phyloP scores from a whole-genome alignment of 2,797 vertebrate species.

The Oceanodroma leucorhoa region DNA sequence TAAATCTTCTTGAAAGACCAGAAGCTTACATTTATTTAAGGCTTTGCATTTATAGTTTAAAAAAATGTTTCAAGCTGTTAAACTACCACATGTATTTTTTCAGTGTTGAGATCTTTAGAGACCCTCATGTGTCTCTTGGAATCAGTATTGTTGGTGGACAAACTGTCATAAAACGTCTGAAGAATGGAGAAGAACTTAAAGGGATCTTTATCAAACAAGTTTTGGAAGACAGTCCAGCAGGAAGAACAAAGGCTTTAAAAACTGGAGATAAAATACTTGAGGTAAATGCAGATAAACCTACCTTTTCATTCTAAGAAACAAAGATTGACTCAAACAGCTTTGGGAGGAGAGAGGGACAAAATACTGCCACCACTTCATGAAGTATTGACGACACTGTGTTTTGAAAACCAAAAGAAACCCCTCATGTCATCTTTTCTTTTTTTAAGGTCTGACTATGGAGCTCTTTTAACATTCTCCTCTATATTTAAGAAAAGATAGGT shows the following conservation, averaged over 20 bases:
- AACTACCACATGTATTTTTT: not conserved
- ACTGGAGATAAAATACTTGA: slow-evolving; percentile 98
- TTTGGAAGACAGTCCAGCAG: slow-evolving; percentile 88
- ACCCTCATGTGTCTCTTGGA: slow-evolving; percentile 86
- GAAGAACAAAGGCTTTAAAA: slow-evolving; percentile 83
- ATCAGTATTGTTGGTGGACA: slow-evolving; percentile 96
- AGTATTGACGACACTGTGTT: not conserved
- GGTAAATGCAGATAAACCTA: slow-evolving; percentile 74
- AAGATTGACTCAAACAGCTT: not conserved
- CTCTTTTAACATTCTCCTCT: not conserved
- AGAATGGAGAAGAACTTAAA: slow-evolving; percentile 94
- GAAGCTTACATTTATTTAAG: not conserved
- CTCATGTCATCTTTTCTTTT: not conserved
- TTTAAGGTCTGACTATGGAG: not conserved
- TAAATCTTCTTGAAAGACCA: slow-evolving; percentile 32
- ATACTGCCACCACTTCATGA: not conserved
- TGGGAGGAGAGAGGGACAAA: not conserved
- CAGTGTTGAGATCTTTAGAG: slow-evolving; percentile 91
- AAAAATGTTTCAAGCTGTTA: slow-evolving; percentile 21
- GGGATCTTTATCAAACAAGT: slow-evolving; percentile 99
- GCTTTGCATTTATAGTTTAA: not conserved
- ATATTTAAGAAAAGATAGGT: not conserved
- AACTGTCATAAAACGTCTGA: slow-evolving; percentile 91
- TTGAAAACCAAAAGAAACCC: not conserved
- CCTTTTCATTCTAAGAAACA: not conserved